Evolutionary conservation across 2,113 vertebrate genomes (phyloP).

Genomic region (Nipponia nippon): DNA sequence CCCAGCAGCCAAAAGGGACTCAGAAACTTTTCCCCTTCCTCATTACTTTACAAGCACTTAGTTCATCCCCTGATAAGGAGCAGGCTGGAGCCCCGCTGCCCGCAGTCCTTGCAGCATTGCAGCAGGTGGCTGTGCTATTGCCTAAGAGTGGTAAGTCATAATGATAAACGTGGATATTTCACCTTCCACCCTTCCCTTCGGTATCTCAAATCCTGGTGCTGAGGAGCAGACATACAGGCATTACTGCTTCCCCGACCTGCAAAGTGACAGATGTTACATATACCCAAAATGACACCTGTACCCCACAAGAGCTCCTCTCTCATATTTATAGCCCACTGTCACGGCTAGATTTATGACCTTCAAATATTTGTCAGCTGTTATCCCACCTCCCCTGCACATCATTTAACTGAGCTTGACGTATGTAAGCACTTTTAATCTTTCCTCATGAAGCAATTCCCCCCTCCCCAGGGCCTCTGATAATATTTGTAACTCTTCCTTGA

Average conservation of each 20-base stretch:
- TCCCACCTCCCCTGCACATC: neutral
- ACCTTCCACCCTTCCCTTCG: neutral
- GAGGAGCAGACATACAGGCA: neutral
- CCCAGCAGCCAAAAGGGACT: neutral
- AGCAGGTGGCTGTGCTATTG: neutral
- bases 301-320: neutral
- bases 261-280: neutral
- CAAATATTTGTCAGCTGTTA: constrained; percentile 58
- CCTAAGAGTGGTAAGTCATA: neutral
- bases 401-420: constrained; percentile 7
- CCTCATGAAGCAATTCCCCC: constrained; percentile 13
- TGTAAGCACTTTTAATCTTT: constrained; percentile 39
- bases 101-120: neutral
- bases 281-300: neutral
- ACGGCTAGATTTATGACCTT: constrained; percentile 3
- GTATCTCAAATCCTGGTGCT: neutral
- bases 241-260: neutral
- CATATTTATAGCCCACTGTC: constrained; percentile 28
- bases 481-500: constrained; percentile 31
- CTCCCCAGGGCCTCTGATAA: constrained; percentile 1
- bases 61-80: neutral
- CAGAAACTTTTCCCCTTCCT: neutral
- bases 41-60: neutral
- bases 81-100: neutral
- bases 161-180: neutral